phyloP scores from a whole-genome alignment of 2,888 invertebrate species.

The Thysanoteuthis rhombus region DNA sequence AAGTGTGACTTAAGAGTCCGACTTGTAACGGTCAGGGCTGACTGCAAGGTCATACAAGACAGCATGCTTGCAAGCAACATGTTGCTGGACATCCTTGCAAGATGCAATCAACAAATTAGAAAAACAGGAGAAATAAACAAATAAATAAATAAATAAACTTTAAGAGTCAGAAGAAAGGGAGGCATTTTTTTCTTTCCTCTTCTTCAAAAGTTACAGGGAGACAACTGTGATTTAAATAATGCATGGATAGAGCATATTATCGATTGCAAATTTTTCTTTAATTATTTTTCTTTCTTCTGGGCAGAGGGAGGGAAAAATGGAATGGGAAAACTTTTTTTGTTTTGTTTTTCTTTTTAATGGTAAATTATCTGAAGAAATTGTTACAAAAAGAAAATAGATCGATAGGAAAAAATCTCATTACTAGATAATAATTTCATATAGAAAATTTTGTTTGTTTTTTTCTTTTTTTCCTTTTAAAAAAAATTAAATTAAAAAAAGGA shows the following conservation, averaged over 20 bases:
- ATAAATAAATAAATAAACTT: slow-evolving; percentile 22
- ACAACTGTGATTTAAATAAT: neutral
- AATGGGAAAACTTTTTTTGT: neutral
- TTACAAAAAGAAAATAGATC: neutral
- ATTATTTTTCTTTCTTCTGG: no score
- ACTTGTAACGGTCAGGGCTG: neutral
- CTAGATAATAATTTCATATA: neutral
- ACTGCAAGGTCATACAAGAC: neutral
- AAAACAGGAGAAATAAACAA: slow-evolving; percentile 22
- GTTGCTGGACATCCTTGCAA: neutral
- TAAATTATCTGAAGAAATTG: slow-evolving; percentile 12
- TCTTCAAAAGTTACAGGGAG: slow-evolving; percentile 12
- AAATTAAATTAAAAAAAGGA: neutral
- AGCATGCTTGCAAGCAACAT: neutral
- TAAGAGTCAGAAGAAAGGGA: slow-evolving; percentile 14
- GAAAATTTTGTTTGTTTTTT: neutral
- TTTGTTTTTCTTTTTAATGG: neutral
- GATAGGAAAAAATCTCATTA: slow-evolving; percentile 12
- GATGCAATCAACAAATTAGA: neutral
- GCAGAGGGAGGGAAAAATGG: neutral
- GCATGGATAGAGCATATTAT: no score
- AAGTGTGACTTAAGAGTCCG: neutral
- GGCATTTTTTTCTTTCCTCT: neutral
- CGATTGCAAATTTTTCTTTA: no score
- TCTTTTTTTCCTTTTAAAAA: neutral